Base-by-base conservation (phyloP, 2,113 vertebrate species). In the Ahaetulla prasina region DNA sequence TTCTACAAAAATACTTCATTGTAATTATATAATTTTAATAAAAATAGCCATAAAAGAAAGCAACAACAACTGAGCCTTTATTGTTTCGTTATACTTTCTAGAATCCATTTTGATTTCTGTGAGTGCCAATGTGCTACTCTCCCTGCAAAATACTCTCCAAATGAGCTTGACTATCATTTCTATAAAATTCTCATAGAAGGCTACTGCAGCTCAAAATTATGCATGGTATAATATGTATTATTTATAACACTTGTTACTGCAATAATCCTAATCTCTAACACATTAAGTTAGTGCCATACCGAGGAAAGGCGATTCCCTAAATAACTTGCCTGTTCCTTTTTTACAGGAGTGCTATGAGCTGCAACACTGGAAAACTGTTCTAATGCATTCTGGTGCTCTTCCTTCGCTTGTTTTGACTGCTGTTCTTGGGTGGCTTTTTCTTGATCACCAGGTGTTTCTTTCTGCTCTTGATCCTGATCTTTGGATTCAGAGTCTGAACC, bases 401-500 rank as follows among this genome's bases (percentile, higher is more conserved):
- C 97, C 0, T 94, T 25, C 0, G 60, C 95, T 53, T 53, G 97
- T 94, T 91, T 94, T 45, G 57, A 96, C 88, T 85, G 89, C 11
- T 91, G 89, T 50, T 94, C 93, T 90, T 95, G 95, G 0, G 95
- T 91, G 80, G 95, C 94, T 1, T 87, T 93, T 74, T 94, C 98
- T 95, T 97, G 97, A 60, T 98, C 96, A 0, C 68, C 90, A 9
- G 95, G 95, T 43, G 96, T 95, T 96, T 97, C 97, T 95, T 97
- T 97, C 95, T 98, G 98, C 93, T 98, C 97, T 23, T 98, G 98
- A 95, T 98, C 98, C 94, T 98, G 98, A 88, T 98, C 98, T 14
- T 98, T 99, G 93, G 98, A 97, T 96, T 98, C 98, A 0, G 98
- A 98, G 96, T 99, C 98, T 89, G 98, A 97, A 92, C 98, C 99